Evolutionary conservation across 2,888 invertebrate genomes (phyloP).

Genomic region (Idaea straminata): DNA sequence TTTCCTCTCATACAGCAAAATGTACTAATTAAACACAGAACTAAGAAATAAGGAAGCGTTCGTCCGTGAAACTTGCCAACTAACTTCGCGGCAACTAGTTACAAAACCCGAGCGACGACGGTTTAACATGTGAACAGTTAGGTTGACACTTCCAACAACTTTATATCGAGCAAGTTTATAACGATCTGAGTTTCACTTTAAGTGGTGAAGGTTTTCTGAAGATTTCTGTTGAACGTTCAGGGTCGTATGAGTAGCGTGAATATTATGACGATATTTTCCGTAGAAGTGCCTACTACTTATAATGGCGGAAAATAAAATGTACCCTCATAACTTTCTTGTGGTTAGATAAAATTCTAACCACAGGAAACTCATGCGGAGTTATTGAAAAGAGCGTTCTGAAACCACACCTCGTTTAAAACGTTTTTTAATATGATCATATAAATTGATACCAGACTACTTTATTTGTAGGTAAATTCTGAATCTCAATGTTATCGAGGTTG

Average conservation of each 20-base stretch:
- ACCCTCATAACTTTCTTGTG: too few relatives aligned
- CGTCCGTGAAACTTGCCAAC: not conserved
- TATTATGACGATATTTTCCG: not conserved
- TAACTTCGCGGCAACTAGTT: not conserved
- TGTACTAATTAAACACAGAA: not conserved
- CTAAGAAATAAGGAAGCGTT: not conserved
- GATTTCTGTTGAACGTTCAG: not conserved
- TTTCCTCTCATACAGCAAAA: too few relatives aligned
- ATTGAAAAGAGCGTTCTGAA: too few relatives aligned
- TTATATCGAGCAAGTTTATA: not conserved
- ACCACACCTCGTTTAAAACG: too few relatives aligned
- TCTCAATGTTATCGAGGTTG: too few relatives aligned
- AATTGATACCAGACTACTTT: too few relatives aligned
- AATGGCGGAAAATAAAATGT: too few relatives aligned
- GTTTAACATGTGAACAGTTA: not conserved
- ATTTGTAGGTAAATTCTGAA: too few relatives aligned
- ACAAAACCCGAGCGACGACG: not conserved
- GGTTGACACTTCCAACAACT: not conserved
- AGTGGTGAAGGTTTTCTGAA: not conserved
- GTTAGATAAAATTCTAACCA: too few relatives aligned
- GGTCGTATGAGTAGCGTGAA: not conserved
- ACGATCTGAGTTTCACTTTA: not conserved
- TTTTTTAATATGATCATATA: too few relatives aligned
- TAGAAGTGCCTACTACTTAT: not conserved
- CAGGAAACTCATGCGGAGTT: too few relatives aligned